Evolutionary conservation across 1,140 invertebrate genomes (phyloP).

Genomic region (Diorhabda sublineata): DNA sequence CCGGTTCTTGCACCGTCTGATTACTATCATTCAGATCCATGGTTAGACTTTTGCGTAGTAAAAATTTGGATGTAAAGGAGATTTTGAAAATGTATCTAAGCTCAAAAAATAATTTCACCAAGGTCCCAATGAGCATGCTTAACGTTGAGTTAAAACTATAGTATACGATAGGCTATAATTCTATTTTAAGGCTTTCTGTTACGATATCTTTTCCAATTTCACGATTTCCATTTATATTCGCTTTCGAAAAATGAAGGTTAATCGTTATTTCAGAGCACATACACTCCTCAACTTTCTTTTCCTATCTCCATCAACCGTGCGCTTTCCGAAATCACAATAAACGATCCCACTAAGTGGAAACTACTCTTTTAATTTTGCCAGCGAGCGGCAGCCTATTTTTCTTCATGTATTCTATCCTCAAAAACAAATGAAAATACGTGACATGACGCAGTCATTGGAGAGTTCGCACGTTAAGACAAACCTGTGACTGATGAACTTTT

Average conservation of each 20-base stretch:
- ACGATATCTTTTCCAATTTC: too few relatives aligned
- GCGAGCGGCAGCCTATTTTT: neutral
- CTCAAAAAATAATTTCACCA: too few relatives aligned
- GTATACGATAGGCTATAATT: too few relatives aligned
- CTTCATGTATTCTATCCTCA: constrained; percentile 2
- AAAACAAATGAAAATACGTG: constrained; percentile 2
- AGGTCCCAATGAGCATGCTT: too few relatives aligned
- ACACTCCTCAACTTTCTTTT: neutral
- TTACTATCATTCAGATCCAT: too few relatives aligned
- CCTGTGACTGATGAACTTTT: neutral
- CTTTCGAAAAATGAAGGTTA: neutral
- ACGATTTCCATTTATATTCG: neutral
- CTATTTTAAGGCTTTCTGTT: too few relatives aligned
- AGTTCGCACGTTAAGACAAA: neutral
- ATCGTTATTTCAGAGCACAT: neutral
- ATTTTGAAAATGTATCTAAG: too few relatives aligned
- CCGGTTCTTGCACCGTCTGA: too few relatives aligned
- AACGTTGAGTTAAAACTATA: too few relatives aligned
- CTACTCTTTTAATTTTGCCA: constrained; percentile 2
- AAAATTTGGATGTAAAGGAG: too few relatives aligned
- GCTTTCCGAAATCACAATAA: constrained; percentile 2
- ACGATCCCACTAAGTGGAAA: constrained; percentile 1
- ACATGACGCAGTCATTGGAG: neutral
- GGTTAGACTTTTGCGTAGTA: too few relatives aligned
- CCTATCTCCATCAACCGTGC: constrained; percentile 1